Evolutionary conservation across 2,888 invertebrate species (phyloP).

Genomic region (Euclidia mi): DNA sequence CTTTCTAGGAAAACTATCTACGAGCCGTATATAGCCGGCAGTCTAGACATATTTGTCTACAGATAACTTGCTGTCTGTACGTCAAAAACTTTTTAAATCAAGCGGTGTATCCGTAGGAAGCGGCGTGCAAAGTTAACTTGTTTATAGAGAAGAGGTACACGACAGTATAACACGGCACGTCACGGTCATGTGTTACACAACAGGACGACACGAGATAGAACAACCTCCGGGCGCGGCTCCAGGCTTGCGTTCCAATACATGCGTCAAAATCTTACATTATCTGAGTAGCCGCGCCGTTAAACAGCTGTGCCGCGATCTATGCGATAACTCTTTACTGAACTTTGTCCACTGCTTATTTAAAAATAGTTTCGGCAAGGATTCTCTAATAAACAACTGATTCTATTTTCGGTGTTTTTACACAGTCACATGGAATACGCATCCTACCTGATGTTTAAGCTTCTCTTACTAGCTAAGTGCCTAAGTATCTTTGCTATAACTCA

Average conservation of each 20-base stretch:
- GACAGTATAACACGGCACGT: not conserved
- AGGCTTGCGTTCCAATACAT: conserved; percentile 70
- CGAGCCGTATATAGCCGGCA: not conserved
- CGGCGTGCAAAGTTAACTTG: no score
- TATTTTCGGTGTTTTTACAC: no score
- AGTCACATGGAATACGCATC: no score
- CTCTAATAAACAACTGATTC: no score
- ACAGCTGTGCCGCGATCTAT: no score
- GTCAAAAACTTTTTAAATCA: conserved; percentile 52
- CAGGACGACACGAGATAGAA: conserved; percentile 48
- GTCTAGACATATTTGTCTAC: conserved; percentile 5
- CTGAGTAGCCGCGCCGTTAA: conserved; percentile 35
- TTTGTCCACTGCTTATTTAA: no score
- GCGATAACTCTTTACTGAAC: no score
- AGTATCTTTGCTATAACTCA: no score
- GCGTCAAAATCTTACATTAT: conserved; percentile 58
- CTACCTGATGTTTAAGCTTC: no score
- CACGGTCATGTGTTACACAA: conserved; percentile 22
- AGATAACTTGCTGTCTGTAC: conserved; percentile 22
- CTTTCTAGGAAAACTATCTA: not conserved
- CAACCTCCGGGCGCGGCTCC: conserved; percentile 75
- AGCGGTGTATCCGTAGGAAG: conserved; percentile 35
- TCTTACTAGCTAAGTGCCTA: no score
- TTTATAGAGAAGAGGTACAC: conserved; percentile 24
- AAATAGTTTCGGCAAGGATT: no score